Percentiles rank a stretch among this genome's conserved stretches.
These are phyloP conservation scores for Otocyon megalotis DNA, from an alignment of 2,113 vertebrate species.

Conservation along the genomic window DNA sequence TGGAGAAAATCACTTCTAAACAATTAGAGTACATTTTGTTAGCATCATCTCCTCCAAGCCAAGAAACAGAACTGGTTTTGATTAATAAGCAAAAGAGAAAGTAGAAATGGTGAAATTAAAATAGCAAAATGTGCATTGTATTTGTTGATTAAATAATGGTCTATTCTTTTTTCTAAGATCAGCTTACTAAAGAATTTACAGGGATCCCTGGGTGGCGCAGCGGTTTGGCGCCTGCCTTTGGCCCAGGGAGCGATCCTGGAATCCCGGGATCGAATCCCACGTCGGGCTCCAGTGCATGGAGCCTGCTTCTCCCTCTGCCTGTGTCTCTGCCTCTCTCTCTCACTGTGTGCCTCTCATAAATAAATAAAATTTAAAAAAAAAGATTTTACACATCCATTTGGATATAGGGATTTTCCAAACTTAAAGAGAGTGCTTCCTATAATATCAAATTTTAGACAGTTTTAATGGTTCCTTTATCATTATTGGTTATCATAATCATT, in stretches of 20 bases:
- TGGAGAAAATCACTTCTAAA: slow-evolving; percentile 78
- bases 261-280: too few relatives aligned
- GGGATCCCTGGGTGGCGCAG: too few relatives aligned
- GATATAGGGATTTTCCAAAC: slow-evolving; percentile 37
- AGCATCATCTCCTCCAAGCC: slow-evolving; percentile 65
- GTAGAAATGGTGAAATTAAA: slow-evolving; percentile 58
- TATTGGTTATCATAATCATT: not conserved
- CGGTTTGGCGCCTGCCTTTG: too few relatives aligned
- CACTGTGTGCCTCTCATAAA: too few relatives aligned
- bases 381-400: slow-evolving; percentile 30
- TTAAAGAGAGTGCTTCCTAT: slow-evolving; percentile 14
- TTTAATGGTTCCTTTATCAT: not conserved
- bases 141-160: slow-evolving; percentile 34
- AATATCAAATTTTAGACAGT: not conserved
- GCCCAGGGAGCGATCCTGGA: too few relatives aligned
- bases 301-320: too few relatives aligned
- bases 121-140: slow-evolving; percentile 31
- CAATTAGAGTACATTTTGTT: slow-evolving; percentile 77
- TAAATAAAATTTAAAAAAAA: too few relatives aligned
- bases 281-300: too few relatives aligned
- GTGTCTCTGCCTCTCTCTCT: too few relatives aligned
- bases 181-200: slow-evolving; percentile 28
- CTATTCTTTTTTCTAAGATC: slow-evolving; percentile 19
- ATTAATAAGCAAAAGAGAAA: slow-evolving; percentile 70
- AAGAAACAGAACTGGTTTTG: slow-evolving; percentile 62